Evolutionary conservation across 1,140 invertebrate species (phyloP), one percentile per base, ranked within the genome.

Genomic region (Euwallacea similis): DNA sequence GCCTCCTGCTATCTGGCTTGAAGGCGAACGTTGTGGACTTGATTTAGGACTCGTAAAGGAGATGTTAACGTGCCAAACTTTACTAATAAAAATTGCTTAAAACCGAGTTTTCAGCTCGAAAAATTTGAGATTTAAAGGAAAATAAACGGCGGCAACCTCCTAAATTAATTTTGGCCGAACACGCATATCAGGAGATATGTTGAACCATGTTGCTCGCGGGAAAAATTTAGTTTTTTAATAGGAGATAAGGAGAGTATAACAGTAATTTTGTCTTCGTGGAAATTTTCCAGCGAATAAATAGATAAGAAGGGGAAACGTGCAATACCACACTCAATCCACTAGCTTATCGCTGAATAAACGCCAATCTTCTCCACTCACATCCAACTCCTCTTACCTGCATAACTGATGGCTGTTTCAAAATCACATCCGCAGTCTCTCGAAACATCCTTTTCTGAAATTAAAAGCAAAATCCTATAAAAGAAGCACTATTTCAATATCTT

Each of bases 331-430:
- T 33, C 21, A 33, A 33, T 33, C 4, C n/a, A n/a, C 4, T 33
- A 4, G 4, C 4, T 33, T 33, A 33, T 33, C 21, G 21, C 21
- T 2, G 21, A 33, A 2, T 33, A 33, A 33, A 33, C 21, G 21
- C 21, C 46, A 50, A 50, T 50, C 46, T 13, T n/a, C n/a, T n/a
- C n/a, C n/a, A n/a, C n/a, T n/a, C n/a, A 11, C 6, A 6, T 50
- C 46, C 9, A 13, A 6, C 9, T 6, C 46, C 1, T 13, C 83
- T 83, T 72, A 85, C 85, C 82, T 75, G 85, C 83, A 71, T 85
- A 83, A 74, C 84, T 81, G 54, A 86, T 83, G 10, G 85, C 85
- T 7, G 85, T 85, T 79, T 86, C 85, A 80, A 86, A 86, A 80
- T 85, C 84, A 15, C 66, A 42, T 53, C 50, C 43, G 15, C 8